Evolutionary conservation across 1,140 invertebrate genomes (phyloP).

Genomic region (Cydia amplana): DNA sequence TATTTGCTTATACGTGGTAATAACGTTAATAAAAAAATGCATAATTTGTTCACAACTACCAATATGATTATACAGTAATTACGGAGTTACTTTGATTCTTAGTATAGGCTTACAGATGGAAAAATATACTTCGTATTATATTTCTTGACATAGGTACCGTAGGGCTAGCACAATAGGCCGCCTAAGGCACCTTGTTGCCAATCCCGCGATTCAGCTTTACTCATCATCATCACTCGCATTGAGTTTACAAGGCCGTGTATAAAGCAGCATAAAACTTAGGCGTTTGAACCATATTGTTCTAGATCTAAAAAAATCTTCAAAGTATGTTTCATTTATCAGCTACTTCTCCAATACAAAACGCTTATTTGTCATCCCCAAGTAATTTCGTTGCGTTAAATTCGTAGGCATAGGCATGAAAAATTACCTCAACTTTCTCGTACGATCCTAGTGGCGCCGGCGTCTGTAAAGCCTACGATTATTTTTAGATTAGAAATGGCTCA

Average conservation of each 20-base stretch:
- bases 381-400: neutral
- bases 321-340: no score
- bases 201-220: no score
- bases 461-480: constrained; percentile 77
- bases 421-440: constrained; percentile 75
- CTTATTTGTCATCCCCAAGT: neutral
- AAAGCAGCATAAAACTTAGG: no score
- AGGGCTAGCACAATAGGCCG: no score
- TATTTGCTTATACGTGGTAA: constrained; percentile 5
- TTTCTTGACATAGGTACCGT: no score
- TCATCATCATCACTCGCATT: no score
- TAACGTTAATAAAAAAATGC: constrained; percentile 22
- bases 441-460: constrained; percentile 74
- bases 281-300: no score
- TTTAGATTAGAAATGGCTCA: constrained; percentile 80
- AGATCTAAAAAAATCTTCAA: no score
- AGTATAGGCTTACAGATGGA: neutral
- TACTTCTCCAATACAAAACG: neutral
- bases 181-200: no score
- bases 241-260: no score
- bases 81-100: neutral
- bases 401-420: constrained; percentile 47
- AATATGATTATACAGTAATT: constrained; percentile 8
- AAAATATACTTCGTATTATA: neutral
- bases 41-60: neutral